A percentile compares a stretch with the other conserved stretches of the same genome.
These are phyloP conservation scores for Eristalis intricaria DNA, from an alignment of 2,888 invertebrate genomes.

Conservation along the genomic window DNA sequence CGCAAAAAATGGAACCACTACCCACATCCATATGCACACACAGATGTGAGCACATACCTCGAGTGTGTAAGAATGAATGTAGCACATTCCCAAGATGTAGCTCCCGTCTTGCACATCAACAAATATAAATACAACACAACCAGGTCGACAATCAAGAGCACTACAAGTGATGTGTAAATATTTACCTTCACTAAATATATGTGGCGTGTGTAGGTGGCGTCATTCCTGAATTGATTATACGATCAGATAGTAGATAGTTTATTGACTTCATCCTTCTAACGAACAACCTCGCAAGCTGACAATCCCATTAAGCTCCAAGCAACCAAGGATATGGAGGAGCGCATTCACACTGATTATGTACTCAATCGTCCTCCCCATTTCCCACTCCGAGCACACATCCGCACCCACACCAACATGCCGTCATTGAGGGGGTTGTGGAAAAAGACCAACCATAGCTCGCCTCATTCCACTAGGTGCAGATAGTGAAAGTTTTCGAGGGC, in stretches of 20 bases:
- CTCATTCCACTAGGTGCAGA: constrained; percentile 33
- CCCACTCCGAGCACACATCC: background rate
- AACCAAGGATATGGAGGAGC: background rate
- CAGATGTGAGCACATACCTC: background rate
- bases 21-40: background rate
- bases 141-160: background rate
- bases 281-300: constrained; percentile 9
- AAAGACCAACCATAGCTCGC: constrained; percentile 12
- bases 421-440: background rate
- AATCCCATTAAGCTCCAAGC: constrained; percentile 10
- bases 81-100: background rate
- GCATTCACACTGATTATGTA: constrained; percentile 18
- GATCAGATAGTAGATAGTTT: constrained; percentile 25
- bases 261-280: constrained; percentile 21
- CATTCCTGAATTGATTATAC: constrained; percentile 6
- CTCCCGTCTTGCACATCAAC: background rate
- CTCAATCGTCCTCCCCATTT: background rate
- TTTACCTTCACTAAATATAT: constrained; percentile 16
- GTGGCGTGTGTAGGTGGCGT: background rate
- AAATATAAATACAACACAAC: background rate
- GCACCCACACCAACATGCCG: background rate
- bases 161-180: background rate
- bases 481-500: constrained; percentile 66
- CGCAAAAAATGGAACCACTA: background rate
- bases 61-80: background rate